A percentile compares a stretch with the other conserved stretches of the same genome.
Conservation (phyloP, 2,888 invertebrate species). For the Halictus quadricinctus region DNA sequence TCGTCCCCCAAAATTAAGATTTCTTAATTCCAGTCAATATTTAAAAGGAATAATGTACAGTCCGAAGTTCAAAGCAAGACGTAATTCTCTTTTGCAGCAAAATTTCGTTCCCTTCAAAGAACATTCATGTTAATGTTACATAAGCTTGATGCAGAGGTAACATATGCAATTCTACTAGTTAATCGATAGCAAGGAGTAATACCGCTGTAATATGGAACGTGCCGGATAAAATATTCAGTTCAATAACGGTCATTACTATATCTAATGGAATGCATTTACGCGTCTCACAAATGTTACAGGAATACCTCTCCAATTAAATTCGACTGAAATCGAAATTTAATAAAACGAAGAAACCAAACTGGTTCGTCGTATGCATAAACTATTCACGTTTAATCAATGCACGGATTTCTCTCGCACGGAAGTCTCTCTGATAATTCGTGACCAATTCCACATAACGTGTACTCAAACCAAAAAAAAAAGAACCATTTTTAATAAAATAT, state of each 20-base stretch:
- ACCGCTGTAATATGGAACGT: background rate
- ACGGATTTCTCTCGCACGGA: background rate
- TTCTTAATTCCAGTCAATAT: background rate
- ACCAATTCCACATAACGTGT: background rate
- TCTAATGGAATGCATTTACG: background rate
- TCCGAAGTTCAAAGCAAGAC: background rate
- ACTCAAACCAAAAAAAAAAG: background rate
- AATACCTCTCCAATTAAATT: background rate
- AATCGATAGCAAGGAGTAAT: background rate
- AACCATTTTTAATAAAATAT: background rate
- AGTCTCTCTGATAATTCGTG: background rate
- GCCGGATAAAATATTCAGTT: background rate
- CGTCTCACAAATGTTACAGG: background rate
- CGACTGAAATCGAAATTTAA: background rate
- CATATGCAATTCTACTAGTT: background rate
- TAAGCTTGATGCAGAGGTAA: background rate
- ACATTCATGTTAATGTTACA: background rate
- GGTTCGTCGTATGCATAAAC: conserved; percentile 2
- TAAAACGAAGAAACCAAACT: background rate
- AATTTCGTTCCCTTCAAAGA: background rate
- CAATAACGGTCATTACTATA: background rate
- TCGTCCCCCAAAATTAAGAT: too few relatives aligned
- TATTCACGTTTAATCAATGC: background rate
- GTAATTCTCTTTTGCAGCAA: background rate
- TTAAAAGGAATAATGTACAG: background rate